phyloP scores from a whole-genome alignment of 2,113 vertebrate species.

The Leptosomus discolor region DNA sequence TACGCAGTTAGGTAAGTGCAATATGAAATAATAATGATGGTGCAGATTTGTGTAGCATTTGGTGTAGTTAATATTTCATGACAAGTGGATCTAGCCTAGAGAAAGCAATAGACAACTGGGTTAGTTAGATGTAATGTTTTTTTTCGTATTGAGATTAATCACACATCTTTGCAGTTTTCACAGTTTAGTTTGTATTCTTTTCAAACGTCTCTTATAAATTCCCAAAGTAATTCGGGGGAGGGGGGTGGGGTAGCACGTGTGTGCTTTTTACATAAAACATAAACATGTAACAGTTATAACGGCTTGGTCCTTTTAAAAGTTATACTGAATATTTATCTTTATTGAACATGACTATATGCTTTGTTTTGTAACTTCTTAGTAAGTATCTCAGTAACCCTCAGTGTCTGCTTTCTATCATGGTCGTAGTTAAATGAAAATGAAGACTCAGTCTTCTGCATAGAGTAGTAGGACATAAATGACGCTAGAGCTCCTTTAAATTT shows the following conservation, averaged over 20 bases:
- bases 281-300: rapidly evolving
- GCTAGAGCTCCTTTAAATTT: slow-evolving; percentile 42
- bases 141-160: not conserved
- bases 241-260: rapidly evolving
- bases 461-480: not conserved
- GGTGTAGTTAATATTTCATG: slow-evolving; percentile 29
- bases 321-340: not conserved
- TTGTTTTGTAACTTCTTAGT: not conserved
- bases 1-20: not conserved
- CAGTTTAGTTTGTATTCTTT: not conserved
- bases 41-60: slow-evolving; percentile 3
- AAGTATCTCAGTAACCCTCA: not conserved
- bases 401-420: not conserved
- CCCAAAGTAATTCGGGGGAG: not conserved
- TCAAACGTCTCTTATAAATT: not conserved
- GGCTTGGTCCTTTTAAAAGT: not conserved
- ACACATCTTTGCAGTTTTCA: not conserved
- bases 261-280: not conserved
- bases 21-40: slow-evolving; percentile 36
- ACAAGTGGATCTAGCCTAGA: not conserved
- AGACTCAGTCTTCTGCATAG: not conserved
- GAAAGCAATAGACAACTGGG: not conserved
- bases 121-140: not conserved
- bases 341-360: not conserved
- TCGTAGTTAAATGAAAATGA: not conserved